Base-by-base conservation (phyloP, 2,797 vertebrate genomes). In the Oryzias dopingdopingensis region DNA sequence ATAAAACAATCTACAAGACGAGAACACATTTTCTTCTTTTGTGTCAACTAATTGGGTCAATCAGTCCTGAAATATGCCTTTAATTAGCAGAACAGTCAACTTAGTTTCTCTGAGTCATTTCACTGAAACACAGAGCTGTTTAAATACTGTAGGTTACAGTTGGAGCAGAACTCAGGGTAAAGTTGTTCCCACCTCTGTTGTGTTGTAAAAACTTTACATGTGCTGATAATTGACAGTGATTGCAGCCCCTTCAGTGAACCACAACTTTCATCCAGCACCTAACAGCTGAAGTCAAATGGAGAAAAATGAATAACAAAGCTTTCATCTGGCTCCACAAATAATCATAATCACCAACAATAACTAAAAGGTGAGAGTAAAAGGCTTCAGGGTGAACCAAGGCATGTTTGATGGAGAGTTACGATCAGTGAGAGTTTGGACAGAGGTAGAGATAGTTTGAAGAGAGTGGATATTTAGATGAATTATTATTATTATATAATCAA, bases 291-390 rank as follows among this genome's bases (percentile, higher is more conserved):
- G 45, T 49, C 53, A 41, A 37, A 56, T 20, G 14, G 20, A 51
- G 48, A 56, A 14, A 18, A 51, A 50, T 24, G 14, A n/a, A 42
- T 14, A 56, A 37, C 14, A 56, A 45, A 56, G 26, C 20, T 50
- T 50, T 40, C 17, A 15, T 52, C 24, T 29, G 29, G 22, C 37
- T 15, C 52, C 29, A 59, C 18, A 22, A 22, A 22, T 22, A 22
- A 22, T 22, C 20, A 22, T 22, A 22, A 22, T 3, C 20, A 22
- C 20, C 20, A 22, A 22, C 20, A 22, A 22, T 22, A 22, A 22
- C 20, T 22, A 22, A 22, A 22, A 22, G 20, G 20, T 22, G 20
- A 22, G 3, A 3, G 20, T 22, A 22, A 22, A 22, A 3, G 20
- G 20, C 20, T 22, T 22, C 3, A 22, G 20, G 2, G 20, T 22